These are phyloP conservation scores for Anolis apletophallus DNA, from an alignment of 2,797 vertebrate species.

Conservation along the genomic window DNA sequence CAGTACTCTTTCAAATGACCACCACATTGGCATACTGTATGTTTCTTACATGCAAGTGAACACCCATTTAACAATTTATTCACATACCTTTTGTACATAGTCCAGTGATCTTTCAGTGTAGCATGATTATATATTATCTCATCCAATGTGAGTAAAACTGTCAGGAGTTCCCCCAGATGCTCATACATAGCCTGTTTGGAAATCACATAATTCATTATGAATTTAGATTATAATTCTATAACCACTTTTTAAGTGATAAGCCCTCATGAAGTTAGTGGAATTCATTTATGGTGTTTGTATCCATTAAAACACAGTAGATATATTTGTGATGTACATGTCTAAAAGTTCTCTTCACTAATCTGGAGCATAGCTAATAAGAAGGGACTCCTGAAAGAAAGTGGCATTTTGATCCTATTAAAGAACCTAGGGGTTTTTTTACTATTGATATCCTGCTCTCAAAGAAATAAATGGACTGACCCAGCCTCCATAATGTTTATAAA, in stretches of 20 bases:
- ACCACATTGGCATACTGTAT: neutral
- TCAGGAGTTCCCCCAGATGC: constrained; percentile 93
- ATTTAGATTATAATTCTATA: constrained; percentile 18
- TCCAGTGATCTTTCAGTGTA: constrained; percentile 97
- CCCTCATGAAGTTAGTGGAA: neutral
- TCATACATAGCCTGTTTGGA: constrained; percentile 90
- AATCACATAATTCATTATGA: constrained; percentile 56
- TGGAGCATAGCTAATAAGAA: neutral
- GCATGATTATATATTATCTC: constrained; percentile 96
- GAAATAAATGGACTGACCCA: neutral
- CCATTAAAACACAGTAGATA: neutral
- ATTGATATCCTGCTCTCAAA: neutral
- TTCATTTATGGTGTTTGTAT: neutral
- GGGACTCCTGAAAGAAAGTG: neutral
- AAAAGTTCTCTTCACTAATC: neutral
- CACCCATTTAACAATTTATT: constrained; percentile 37
- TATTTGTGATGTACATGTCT: neutral
- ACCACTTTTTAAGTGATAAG: neutral
- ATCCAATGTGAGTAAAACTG: constrained; percentile 93
- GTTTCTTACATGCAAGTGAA: neutral
- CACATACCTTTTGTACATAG: constrained; percentile 97
- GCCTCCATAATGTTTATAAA: neutral
- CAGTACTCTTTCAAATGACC: neutral
- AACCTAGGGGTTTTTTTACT: neutral
- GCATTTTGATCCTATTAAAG: neutral